These are phyloP conservation scores for Tethea ocularis DNA, from an alignment of 2,888 invertebrate species.

Conservation along the genomic window DNA sequence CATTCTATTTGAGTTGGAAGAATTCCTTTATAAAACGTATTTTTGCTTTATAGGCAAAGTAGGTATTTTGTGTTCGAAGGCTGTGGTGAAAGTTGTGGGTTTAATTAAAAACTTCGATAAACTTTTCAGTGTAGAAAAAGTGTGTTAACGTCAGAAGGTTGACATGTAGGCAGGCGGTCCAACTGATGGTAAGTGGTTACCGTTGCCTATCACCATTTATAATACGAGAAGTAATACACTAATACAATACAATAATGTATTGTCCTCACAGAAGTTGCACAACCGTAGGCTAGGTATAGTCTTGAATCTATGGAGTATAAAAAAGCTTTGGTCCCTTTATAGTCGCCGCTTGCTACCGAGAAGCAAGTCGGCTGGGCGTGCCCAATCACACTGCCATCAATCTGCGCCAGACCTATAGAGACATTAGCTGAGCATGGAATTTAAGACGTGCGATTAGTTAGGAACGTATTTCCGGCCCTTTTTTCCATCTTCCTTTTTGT, in stretches of 20 bases:
- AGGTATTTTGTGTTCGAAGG: too few species aligned
- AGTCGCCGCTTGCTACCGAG: constrained; percentile 63
- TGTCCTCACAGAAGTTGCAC: constrained; percentile 10
- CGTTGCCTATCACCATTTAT: too few species aligned
- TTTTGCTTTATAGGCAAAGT: too few species aligned
- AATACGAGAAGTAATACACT: too few species aligned
- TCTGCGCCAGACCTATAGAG: constrained; percentile 62
- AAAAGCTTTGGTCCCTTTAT: constrained; percentile 43
- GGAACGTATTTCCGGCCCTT: constrained; percentile 63
- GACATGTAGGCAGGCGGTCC: too few species aligned
- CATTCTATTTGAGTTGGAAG: neutral
- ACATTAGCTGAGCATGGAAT: constrained; percentile 58
- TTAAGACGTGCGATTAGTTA: constrained; percentile 60
- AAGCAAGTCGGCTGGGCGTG: constrained; percentile 57
- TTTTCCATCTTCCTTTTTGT: constrained; percentile 35
- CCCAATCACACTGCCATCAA: constrained; percentile 68
- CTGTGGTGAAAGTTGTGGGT: too few species aligned
- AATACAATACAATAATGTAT: too few species aligned
- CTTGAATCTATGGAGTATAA: constrained; percentile 29
- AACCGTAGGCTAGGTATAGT: constrained; percentile 12
- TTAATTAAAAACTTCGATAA: too few species aligned
- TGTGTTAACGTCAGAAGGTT: too few species aligned
- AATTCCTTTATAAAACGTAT: neutral
- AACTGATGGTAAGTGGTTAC: too few species aligned
- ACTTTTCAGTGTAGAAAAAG: too few species aligned